Base-by-base conservation (phyloP, 2,797 vertebrate genomes). In the Margarornis squamiger region DNA sequence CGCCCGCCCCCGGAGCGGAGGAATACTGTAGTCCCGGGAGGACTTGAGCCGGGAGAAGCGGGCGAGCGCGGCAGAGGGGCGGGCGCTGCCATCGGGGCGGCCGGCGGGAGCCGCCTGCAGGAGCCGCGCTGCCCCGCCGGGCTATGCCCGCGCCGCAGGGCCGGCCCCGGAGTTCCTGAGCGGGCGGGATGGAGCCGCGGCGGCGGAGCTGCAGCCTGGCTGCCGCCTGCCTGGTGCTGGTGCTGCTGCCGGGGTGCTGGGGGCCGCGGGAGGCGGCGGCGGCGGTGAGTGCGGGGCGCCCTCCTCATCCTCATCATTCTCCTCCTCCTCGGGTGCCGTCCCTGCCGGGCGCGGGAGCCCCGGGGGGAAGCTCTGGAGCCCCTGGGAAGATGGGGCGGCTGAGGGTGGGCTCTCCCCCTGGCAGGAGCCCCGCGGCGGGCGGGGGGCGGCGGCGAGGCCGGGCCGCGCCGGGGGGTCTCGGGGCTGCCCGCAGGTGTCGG, bases 1-100 rank as follows among this genome's bases (percentile, higher is more conserved):
- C 19, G 30, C 36, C 36, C 36, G 26, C 80, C 67, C 59, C 59
- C 61, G 27, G 74, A 61, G 88, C 88, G 88, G 88, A 90, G 68
- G 88, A 90, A 90, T 90, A 85, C 88, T 43, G 48, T 90, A 90
- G 88, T 90, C 88, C 88, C 88, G 88, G 67, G 88, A 73, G 74
- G 34, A 79, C 81, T 90, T 73, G 74, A 85, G 81, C 36, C 14
- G 2, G 30, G 6, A 43, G 88, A n/a, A 85, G 88, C 61, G 74
- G 74, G 67, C 27, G 80, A 73, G 67, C 18, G 81, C 46, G 46
- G 54, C 67, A 90, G 74, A 79, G 74, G 74, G 81, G 52, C 9
- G 74, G 80, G 34, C 6, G 74, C 13, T 84, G 80, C 59, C 41
- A 27, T 73, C 39, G 74, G 73, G 59, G 88, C 73, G 45, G 73